Percentiles rank a stretch among this genome's conserved stretches.
phyloP scores from a whole-genome alignment of 1,140 invertebrate genomes.

The Rhyzopertha dominica region DNA sequence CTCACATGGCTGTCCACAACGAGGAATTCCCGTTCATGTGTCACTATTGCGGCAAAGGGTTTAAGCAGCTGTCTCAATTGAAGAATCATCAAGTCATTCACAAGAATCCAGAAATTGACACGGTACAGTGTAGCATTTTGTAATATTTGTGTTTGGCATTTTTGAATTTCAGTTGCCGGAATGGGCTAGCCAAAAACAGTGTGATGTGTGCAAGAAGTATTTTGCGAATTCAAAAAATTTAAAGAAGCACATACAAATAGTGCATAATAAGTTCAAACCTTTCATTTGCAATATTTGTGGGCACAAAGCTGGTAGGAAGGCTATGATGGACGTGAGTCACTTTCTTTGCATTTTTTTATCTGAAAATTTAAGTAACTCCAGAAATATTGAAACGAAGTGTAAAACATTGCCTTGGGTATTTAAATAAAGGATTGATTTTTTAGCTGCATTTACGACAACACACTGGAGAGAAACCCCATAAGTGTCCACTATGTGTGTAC shows the following conservation, averaged over 20 bases:
- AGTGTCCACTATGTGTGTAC: slow-evolving; percentile 62
- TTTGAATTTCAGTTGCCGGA: slow-evolving; percentile 37
- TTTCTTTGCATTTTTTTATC: neutral
- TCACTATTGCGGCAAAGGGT: slow-evolving; percentile 56
- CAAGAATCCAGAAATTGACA: slow-evolving; percentile 47
- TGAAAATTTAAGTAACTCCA: slow-evolving; percentile 2
- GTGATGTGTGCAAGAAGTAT: slow-evolving; percentile 61
- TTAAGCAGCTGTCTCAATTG: slow-evolving; percentile 61
- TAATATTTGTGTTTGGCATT: slow-evolving; percentile 20
- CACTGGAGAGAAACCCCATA: slow-evolving; percentile 71
- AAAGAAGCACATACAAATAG: slow-evolving; percentile 69
- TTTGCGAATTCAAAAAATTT: slow-evolving; percentile 72
- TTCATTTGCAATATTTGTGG: slow-evolving; percentile 73
- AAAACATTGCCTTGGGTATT: no score
- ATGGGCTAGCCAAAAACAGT: slow-evolving; percentile 63
- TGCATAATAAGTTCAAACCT: slow-evolving; percentile 72
- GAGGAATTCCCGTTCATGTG: slow-evolving; percentile 56
- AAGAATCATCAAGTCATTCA: slow-evolving; percentile 58
- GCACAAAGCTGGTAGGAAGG: slow-evolving; percentile 64
- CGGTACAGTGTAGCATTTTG: slow-evolving; percentile 24
- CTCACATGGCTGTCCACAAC: slow-evolving; percentile 59
- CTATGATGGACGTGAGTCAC: slow-evolving; percentile 57
- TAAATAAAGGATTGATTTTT: slow-evolving; percentile 17
- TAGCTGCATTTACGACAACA: slow-evolving; percentile 59
- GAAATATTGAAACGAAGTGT: no score